Conservation (phyloP, 2,888 invertebrate species). For the Alsophila aescularia region DNA sequence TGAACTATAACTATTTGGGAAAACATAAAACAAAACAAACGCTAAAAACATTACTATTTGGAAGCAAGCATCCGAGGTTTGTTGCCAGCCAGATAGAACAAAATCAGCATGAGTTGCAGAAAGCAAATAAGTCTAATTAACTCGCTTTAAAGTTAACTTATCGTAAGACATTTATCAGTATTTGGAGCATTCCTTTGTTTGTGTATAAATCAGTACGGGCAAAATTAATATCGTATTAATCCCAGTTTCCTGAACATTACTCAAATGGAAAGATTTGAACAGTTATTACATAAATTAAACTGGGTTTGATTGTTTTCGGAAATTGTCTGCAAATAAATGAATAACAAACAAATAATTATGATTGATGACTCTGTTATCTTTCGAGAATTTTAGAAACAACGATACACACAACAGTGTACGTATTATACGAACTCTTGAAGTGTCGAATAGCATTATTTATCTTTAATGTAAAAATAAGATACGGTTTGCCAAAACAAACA, state of each 20-base stretch:
- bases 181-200: constrained; percentile 27
- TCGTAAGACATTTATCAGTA: constrained; percentile 25
- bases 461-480: no score
- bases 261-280: constrained; percentile 8
- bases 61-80: not conserved
- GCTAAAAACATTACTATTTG: no score
- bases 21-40: no score
- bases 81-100: not conserved
- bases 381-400: no score
- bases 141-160: constrained; percentile 4
- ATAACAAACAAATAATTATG: no score
- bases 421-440: no score
- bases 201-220: constrained; percentile 35
- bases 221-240: constrained; percentile 27
- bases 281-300: constrained; percentile 1
- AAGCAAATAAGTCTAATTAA: constrained; percentile 1
- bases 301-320: not conserved
- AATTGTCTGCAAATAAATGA: no score
- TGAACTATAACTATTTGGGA: no score
- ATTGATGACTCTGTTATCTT: no score
- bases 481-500: no score
- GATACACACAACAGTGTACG: no score
- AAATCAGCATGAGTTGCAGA: not conserved
- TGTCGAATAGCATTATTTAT: no score
- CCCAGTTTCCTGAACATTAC: constrained; percentile 15